A percentile compares a stretch with the other conserved stretches of the same genome.
These are phyloP conservation scores for Meriones unguiculatus DNA, from an alignment of 2,113 vertebrate genomes.

Conservation along the genomic window DNA sequence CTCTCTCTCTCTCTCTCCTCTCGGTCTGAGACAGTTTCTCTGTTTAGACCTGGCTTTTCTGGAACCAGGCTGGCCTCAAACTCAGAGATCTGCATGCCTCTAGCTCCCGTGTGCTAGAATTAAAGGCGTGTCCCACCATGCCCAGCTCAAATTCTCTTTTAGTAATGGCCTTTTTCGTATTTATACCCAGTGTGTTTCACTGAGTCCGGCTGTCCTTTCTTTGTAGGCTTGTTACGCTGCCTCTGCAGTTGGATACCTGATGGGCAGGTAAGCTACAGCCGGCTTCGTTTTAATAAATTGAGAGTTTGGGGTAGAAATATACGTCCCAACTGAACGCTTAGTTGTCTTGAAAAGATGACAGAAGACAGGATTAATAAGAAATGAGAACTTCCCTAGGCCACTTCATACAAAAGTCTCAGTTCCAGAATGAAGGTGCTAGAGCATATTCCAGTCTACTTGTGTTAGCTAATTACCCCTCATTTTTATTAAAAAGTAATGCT, in stretches of 20 bases:
- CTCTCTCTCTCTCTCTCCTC: no score
- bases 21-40: background rate
- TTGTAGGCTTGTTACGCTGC: conserved; percentile 97
- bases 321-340: background rate
- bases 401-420: background rate
- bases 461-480: background rate
- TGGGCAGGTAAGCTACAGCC: conserved; percentile 90
- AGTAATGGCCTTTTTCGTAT: background rate
- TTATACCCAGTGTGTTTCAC: background rate
- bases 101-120: background rate
- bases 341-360: conserved; percentile 21
- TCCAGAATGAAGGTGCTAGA: background rate
- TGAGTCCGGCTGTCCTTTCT: conserved; percentile 53
- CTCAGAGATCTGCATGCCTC: background rate
- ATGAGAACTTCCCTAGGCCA: background rate
- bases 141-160: conserved; percentile 15
- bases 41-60: background rate
- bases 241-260: conserved; percentile 96
- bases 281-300: conserved; percentile 43
- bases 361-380: background rate
- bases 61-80: background rate
- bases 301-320: background rate
- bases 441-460: background rate
- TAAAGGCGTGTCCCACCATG: background rate
- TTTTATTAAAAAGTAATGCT: background rate